Conservation (phyloP, 2,888 invertebrate genomes). For the Eubasilissa splendida region DNA sequence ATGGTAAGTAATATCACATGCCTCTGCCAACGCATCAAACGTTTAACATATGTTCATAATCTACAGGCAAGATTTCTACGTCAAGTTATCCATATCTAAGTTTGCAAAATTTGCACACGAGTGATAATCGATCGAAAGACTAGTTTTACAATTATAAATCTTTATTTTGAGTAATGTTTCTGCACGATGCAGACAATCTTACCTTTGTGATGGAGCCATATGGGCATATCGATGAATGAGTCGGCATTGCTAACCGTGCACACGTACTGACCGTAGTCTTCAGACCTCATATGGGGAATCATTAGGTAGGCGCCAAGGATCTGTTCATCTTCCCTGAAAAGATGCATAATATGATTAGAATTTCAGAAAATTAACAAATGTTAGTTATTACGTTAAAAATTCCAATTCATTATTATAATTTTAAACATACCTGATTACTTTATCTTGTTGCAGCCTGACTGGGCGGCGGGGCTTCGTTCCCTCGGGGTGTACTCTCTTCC, state of each 20-base stretch:
- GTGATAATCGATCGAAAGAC: no score
- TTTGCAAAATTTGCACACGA: not conserved
- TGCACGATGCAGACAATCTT: conserved; percentile 20
- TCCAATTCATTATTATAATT: no score
- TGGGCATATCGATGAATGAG: conserved; percentile 69
- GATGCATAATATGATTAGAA: not conserved
- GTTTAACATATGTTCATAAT: no score
- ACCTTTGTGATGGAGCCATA: conserved; percentile 74
- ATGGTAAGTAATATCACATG: no score
- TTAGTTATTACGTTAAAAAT: no score
- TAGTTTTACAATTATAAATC: no score
- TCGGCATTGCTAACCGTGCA: conserved; percentile 81
- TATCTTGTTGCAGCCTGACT: conserved; percentile 59
- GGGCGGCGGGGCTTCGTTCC: conserved; percentile 59
- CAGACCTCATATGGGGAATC: conserved; percentile 73
- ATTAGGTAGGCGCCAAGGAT: conserved; percentile 81
- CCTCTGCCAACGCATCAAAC: no score
- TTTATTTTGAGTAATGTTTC: no score
- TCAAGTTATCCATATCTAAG: not conserved
- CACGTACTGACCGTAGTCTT: conserved; percentile 81
- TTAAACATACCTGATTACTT: conserved; percentile 66
- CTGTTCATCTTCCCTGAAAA: conserved; percentile 77
- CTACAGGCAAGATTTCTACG: no score
- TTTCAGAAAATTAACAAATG: not conserved
- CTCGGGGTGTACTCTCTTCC: conserved; percentile 77